Evolutionary conservation across 64 coral and sea anemone species (phyloP), one percentile per base, ranked within the genome.

Genomic region (Pocillopora damicornis): DNA sequence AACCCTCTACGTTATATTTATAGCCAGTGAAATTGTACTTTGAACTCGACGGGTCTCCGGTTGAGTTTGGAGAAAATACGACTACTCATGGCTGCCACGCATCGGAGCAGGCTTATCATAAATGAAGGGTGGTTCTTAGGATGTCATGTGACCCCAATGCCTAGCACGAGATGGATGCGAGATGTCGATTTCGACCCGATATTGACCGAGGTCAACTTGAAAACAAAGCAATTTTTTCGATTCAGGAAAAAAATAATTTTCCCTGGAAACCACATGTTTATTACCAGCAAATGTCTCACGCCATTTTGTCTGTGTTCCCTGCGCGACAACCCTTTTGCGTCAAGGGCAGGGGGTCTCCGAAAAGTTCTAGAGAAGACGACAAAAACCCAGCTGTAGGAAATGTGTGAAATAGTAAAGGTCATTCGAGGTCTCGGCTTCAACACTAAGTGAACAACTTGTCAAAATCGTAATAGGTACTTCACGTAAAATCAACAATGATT

Each of bases 1-100:
- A 82, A 81, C 58, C 82, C 78, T 82, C 63, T 76, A 80, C 81
- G 86, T 89, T 89, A 76, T 88, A 93, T 93, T 93, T 93, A 93
- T 93, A 82, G 91, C 75, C 35, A 38, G 62, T 15, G 14, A 93
- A 85, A 37, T 75, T 93, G 91, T 73, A 93, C 91, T 93, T 93
- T 93, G 91, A 88, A 93, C 91, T 88, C 91, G 60, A 85, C 76
- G 76, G 77, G 79, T 82, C 87, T 37, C 38, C 74, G 89, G 60
- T 84, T 82, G 58, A 80, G 88, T 65, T 77, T 77, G 75, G 72
- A 88, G 76, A 93, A 85, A 64, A 64, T 64, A 87, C 51, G 66
- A 61, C 60, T 66, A 22, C 63, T 85, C 81, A 85, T 85, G 81
- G 60, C 75, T 72, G 75, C 75, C 75, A 88, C 75, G 87, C 77